Evolutionary conservation across 2,888 invertebrate species (phyloP), one percentile per base, ranked within the genome.

Genomic region (Melanargia galathea): DNA sequence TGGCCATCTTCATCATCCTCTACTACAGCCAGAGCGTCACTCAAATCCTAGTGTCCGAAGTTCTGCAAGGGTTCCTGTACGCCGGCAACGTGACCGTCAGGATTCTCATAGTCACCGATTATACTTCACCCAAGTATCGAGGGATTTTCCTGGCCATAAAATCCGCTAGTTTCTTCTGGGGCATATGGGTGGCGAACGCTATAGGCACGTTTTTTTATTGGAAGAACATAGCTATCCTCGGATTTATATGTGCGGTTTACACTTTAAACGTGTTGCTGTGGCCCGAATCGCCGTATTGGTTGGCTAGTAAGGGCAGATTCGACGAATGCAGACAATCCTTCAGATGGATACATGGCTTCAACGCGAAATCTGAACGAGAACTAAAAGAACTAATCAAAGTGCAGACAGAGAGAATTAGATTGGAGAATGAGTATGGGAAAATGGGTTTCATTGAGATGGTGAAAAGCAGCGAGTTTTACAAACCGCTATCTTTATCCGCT

Each of bases 241-340:
- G 75, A 3, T 63, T 60, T 35, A 13, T 45, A 5, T 63, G 64
- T 13, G 48, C 64, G 0, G 22, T 52, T n/a, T 67, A 67, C 26
- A 63, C 64, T 0, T 57, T 69, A 6, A 59, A 54, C 0, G 60
- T 61, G 3, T 48, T 68, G 0, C 1, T 49, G 1, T 69, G 67
- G 65, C 67, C 63, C 2, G 69, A 69, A 24, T 67, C 69, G 70
- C 83, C 82, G 0, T 76, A 78, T 38, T 84, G 83, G 83, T 70
- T 83, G 7, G 83, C 82, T 8, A 76, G 80, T 67, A 79, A 77
- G 59, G 79, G 80, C 16, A 74, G 76, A 38, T 82, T 77, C 22
- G 77, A 80, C 0, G 80, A 81, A 63, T 79, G 83, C 61, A 76
- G 75, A 2, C 63, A 63, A 10, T 72, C 80, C 0, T 81, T 79